Evolutionary conservation across 2,797 vertebrate species (phyloP), one percentile per base, ranked within the genome.

Genomic region (Sardinella longiceps): DNA sequence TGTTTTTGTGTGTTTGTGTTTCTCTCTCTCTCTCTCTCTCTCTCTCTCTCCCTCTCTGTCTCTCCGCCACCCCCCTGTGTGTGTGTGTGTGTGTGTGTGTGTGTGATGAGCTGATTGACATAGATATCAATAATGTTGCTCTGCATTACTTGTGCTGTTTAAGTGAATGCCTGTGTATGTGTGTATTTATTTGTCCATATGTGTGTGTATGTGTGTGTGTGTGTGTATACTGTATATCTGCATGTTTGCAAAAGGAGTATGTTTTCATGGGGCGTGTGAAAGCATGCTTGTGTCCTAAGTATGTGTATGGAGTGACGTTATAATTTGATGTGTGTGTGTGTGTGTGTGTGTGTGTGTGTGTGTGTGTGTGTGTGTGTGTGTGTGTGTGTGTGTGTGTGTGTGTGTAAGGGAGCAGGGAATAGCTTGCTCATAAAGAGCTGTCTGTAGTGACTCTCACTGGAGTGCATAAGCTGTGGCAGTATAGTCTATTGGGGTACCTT

Each of bases 161-260:
- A 23, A 43, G 70, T 77, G 70, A 37, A 43, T 43, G 33, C 20
- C 18, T 15, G n/a, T 60, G 12, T 87, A 20, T 84, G 58, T 84
- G 37, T 84, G 33, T 84, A 15, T 33, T 20, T 82, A 25, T 87
- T 81, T 80, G 20, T 87, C 85, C 84, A 43, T 84, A 14, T 81
- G 60, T 39, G 15, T 84, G 63, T 45, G 60, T 70, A 63, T 45
- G 7, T 60, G 25, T 18, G 25, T 28, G 48, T 43, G 18, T 77
- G 20, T 77, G 53, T 56, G 7, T 18, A 14, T 60, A 28, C 5
- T 66, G 74, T 80, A 28, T 56, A 39, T 80, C 53, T 39, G 30
- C 28, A 23, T 80, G 25, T 82, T 37, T 80, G 25, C 77, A 53
- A 74, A 30, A 45, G 82, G 11, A 12, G 53, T 20, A 77, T 4